Conservation (phyloP, 2,113 vertebrate genomes). For the Eulacestoma nigropectus region DNA sequence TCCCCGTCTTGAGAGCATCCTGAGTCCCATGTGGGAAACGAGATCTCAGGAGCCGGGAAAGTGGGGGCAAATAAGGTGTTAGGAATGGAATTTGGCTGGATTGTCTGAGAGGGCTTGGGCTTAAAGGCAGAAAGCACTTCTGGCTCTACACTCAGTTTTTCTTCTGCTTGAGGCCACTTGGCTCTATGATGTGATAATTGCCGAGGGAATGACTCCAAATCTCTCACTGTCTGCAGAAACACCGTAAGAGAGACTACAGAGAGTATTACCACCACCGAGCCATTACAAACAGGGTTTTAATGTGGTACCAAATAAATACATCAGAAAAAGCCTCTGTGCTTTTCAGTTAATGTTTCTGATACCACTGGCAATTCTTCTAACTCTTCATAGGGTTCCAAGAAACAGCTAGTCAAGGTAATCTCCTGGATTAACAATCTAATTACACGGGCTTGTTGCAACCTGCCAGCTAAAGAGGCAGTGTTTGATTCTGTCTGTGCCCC, state of each 20-base stretch:
- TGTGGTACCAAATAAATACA: conserved; percentile 17
- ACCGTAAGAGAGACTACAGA: neutral
- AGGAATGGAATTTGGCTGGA: neutral
- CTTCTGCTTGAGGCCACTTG: conserved; percentile 32
- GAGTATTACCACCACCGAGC: neutral
- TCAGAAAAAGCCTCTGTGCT: neutral
- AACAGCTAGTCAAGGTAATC: conserved; percentile 5
- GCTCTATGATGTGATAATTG: neutral
- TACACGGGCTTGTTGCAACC: conserved; percentile 42
- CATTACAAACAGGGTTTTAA: neutral
- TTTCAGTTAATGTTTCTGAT: conserved; percentile 35
- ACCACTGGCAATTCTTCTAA: conserved; percentile 10
- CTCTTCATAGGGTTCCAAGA: conserved; percentile 37
- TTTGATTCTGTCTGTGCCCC: neutral
- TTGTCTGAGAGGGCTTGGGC: neutral
- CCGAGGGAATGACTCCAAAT: neutral
- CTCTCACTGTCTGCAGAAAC: conserved; percentile 12
- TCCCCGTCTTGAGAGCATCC: neutral
- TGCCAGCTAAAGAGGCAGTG: neutral
- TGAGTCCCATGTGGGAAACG: fast-evolving
- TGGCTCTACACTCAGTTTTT: neutral
- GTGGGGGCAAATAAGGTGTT: neutral
- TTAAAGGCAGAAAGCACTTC: neutral
- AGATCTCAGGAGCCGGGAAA: neutral
- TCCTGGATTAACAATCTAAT: neutral